These are phyloP conservation scores for Sparus aurata DNA, from an alignment of 2,797 vertebrate species.

Conservation along the genomic window DNA sequence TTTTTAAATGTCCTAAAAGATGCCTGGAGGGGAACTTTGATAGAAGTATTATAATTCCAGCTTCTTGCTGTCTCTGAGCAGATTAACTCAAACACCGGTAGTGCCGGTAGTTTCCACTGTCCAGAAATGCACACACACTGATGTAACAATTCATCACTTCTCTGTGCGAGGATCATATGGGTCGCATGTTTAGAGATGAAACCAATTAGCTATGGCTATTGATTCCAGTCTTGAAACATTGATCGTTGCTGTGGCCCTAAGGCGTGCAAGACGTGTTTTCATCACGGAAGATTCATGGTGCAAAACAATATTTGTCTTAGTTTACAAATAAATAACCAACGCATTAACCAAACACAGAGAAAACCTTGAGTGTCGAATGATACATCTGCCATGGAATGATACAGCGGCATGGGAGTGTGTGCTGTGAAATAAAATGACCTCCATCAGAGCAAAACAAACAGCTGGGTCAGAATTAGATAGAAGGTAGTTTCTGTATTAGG, in stretches of 20 bases:
- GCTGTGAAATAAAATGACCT: constrained; percentile 5
- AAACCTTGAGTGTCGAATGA: background rate
- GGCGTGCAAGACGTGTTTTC: background rate
- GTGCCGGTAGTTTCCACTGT: background rate
- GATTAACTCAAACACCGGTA: background rate
- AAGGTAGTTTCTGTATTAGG: constrained; percentile 1
- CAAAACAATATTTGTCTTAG: background rate
- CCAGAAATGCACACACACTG: background rate
- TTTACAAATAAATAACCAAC: constrained; percentile 1
- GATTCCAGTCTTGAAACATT: background rate
- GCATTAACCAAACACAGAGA: background rate
- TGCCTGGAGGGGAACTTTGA: background rate
- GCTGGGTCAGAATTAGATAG: background rate
- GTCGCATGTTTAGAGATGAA: constrained; percentile 13
- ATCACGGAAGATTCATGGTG: background rate
- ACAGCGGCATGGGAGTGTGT: background rate
- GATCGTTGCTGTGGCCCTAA: background rate
- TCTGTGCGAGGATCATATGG: background rate
- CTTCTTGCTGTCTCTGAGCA: background rate
- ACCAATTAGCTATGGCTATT: background rate
- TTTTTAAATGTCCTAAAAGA: constrained; percentile 2
- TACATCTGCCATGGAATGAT: background rate
- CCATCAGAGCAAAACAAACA: constrained; percentile 18
- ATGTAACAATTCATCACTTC: background rate
- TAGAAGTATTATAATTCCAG: background rate